Evolutionary conservation across 2,888 invertebrate species (phyloP), one percentile per base, ranked within the genome.

Genomic region (Ernsta delagoae): DNA sequence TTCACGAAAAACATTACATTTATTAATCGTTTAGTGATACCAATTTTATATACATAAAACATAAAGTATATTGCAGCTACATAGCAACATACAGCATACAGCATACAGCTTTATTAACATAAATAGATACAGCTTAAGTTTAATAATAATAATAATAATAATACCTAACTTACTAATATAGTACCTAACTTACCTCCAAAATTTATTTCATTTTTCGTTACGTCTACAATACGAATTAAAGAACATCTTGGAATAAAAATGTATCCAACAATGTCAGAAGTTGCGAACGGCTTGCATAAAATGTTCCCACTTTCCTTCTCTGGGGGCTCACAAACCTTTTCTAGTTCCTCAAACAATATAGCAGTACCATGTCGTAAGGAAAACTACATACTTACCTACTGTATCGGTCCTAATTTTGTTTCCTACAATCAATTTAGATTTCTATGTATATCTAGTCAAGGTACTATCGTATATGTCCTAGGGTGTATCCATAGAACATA

Each of bases 341-440:
- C 56, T 61, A 61, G 67, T 36, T 67, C 45, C 53, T 36, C 60
- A 67, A 67, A 67, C 67, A 67, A 67, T 67, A 67, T 61, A 67
- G 43, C 45, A 45, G 48, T 24, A 16, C n/a, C 45, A 5, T 34
- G 5, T 6, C 16, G 43, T 34, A 53, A 61, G 9, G 56, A 45
- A 34, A 9, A 24, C 45, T 34, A 4, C 61, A 16, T 34, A 56
- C 12, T 66, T n/a, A n/a, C n/a, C n/a, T n/a, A n/a, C n/a, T n/a
- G n/a, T n/a, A n/a, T n/a, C n/a, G n/a, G n/a, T n/a, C n/a, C n/a
- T n/a, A n/a, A n/a, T n/a, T n/a, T n/a, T n/a, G n/a, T n/a, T n/a
- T n/a, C n/a, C n/a, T n/a, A n/a, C n/a, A n/a, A n/a, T n/a, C n/a
- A n/a, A 36, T 36, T 36, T 36, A 36, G 36, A 36, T 36, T 36